Percentiles rank a stretch among this genome's conserved stretches.
Conservation (phyloP, 2,797 vertebrate species). For the Cryptoblepharus egeriae region DNA sequence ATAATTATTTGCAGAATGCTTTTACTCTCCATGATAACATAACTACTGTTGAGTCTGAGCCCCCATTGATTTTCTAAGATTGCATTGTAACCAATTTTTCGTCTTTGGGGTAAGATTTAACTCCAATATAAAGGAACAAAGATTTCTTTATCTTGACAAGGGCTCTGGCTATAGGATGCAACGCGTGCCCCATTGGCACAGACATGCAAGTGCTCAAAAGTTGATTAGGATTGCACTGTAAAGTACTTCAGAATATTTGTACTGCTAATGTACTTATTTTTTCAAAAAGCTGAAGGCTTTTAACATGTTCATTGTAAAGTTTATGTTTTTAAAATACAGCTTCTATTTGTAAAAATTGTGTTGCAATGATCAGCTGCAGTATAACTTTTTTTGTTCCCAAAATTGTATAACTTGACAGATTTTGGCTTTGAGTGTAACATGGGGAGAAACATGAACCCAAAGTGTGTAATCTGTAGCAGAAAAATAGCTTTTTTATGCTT, state of each 20-base stretch:
- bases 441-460: neutral
- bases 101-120: too few species aligned
- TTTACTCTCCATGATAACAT: neutral
- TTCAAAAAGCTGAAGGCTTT: too few species aligned
- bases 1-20: neutral
- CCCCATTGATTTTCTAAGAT: constrained; percentile 17
- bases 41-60: constrained; percentile 22
- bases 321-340: neutral
- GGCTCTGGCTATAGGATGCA: too few species aligned
- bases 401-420: neutral
- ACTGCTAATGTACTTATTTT: too few species aligned
- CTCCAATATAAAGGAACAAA: too few species aligned
- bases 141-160: too few species aligned
- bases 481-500: neutral
- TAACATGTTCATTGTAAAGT: too few species aligned
- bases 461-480: neutral
- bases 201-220: too few species aligned
- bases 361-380: neutral
- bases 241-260: constrained; percentile 10
- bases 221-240: too few species aligned
- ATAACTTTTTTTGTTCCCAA: constrained; percentile 9
- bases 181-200: too few species aligned
- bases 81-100: too few species aligned
- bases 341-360: neutral
- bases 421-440: neutral